Conservation (phyloP, 2,888 invertebrate species). For the Oscheius sp. region DNA sequence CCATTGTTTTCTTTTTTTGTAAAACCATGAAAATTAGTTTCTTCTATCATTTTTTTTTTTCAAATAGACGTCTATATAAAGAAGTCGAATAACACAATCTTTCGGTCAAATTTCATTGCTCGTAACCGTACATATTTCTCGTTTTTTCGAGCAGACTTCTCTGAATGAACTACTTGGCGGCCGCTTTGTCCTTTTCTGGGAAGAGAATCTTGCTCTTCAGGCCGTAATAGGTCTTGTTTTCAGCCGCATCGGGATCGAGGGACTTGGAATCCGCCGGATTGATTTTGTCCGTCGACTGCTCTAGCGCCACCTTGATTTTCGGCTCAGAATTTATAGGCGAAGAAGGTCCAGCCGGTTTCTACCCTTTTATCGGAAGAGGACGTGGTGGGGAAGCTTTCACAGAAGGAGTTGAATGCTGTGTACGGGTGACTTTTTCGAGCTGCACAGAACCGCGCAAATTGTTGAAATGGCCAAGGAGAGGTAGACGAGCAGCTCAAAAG, state of each 20-base stretch:
- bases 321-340: background rate
- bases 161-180: too few relatives aligned
- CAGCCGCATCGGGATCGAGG: slow-evolving; percentile 7
- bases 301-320: background rate
- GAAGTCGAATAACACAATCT: too few relatives aligned
- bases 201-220: background rate
- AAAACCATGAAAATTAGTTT: too few relatives aligned
- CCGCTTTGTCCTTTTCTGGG: background rate
- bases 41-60: background rate
- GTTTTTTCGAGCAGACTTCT: too few relatives aligned
- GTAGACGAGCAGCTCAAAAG: background rate
- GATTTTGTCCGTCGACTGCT: slow-evolving; percentile 1
- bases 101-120: too few relatives aligned
- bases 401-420: background rate
- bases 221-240: slow-evolving; percentile 14
- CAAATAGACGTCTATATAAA: background rate
- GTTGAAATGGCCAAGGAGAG: background rate
- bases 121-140: too few relatives aligned
- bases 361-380: background rate
- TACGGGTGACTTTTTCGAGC: background rate
- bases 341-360: background rate
- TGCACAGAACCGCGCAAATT: background rate
- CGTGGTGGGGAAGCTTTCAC: background rate
- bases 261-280: background rate
- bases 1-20: too few relatives aligned